These are phyloP conservation scores for Zaprionus lachaisei DNA, from an alignment of 1,140 invertebrate species.

Conservation along the genomic window DNA sequence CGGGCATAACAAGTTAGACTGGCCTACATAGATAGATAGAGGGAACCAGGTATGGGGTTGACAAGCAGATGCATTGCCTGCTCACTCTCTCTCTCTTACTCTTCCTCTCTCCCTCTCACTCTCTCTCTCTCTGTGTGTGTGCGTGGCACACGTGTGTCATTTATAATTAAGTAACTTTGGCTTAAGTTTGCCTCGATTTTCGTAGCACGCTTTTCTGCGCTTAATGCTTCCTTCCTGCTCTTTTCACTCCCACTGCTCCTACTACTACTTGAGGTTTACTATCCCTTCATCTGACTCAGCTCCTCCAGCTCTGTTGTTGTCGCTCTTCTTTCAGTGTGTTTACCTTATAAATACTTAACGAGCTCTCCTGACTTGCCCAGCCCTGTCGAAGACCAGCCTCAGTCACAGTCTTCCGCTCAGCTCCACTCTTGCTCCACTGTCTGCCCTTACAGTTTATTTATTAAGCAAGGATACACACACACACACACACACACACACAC, in stretches of 20 bases:
- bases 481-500: constrained; percentile 31
- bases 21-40: constrained; percentile 66
- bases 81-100: neutral
- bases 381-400: constrained; percentile 24
- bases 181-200: constrained; percentile 65
- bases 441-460: constrained; percentile 75
- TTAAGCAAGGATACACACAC: constrained; percentile 57
- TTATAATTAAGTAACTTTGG: constrained; percentile 80
- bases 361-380: constrained; percentile 52
- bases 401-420: neutral
- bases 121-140: neutral
- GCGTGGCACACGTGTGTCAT: constrained; percentile 69
- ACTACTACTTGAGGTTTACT: neutral
- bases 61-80: neutral
- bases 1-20: constrained; percentile 30
- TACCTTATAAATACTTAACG: constrained; percentile 81
- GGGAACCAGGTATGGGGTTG: neutral
- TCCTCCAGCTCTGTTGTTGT: constrained; percentile 30
- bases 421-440: neutral
- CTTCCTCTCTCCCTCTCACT: neutral
- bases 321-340: constrained; percentile 47
- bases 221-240: constrained; percentile 63
- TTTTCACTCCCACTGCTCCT: neutral
- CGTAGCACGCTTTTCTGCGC: constrained; percentile 69
- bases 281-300: constrained; percentile 2